Conservation (phyloP, 92 coral and sea anemone genomes). For the Phenganax marumi region DNA sequence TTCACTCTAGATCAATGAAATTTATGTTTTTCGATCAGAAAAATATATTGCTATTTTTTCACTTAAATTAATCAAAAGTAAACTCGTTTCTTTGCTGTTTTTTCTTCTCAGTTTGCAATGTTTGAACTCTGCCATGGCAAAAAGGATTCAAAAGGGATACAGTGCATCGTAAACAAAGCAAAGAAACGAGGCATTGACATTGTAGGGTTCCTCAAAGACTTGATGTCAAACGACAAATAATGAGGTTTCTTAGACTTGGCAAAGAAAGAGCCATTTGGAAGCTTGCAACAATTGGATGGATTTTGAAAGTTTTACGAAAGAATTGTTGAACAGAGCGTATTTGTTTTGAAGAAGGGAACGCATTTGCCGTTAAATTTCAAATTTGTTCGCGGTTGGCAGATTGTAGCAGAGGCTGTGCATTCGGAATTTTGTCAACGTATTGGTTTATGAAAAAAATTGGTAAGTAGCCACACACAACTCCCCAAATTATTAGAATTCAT, state of each 20-base stretch:
- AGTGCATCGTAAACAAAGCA: slow-evolving; percentile 60
- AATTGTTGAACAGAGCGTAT: neutral
- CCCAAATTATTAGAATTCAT: neutral
- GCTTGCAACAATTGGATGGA: neutral
- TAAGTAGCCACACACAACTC: neutral
- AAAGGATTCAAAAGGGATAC: slow-evolving; percentile 58
- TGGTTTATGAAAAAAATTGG: neutral
- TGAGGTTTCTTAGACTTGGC: too few relatives aligned
- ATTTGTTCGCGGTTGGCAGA: too few relatives aligned
- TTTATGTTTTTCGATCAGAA: too few relatives aligned
- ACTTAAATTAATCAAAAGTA: neutral
- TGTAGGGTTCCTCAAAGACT: slow-evolving; percentile 62
- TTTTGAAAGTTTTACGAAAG: neutral
- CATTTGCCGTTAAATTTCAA: neutral
- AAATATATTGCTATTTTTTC: neutral
- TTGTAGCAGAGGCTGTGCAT: neutral
- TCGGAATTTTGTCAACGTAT: neutral
- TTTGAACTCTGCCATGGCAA: slow-evolving; percentile 72
- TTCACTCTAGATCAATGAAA: too few relatives aligned
- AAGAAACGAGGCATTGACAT: slow-evolving; percentile 68
- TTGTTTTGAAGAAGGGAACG: neutral
- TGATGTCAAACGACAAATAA: neutral
- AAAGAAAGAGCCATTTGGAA: too few relatives aligned
- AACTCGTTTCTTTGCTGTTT: slow-evolving; percentile 20
- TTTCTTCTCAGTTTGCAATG: slow-evolving; percentile 80